phyloP scores from a whole-genome alignment of 2,888 invertebrate genomes.

The Amblyteles armatorius region DNA sequence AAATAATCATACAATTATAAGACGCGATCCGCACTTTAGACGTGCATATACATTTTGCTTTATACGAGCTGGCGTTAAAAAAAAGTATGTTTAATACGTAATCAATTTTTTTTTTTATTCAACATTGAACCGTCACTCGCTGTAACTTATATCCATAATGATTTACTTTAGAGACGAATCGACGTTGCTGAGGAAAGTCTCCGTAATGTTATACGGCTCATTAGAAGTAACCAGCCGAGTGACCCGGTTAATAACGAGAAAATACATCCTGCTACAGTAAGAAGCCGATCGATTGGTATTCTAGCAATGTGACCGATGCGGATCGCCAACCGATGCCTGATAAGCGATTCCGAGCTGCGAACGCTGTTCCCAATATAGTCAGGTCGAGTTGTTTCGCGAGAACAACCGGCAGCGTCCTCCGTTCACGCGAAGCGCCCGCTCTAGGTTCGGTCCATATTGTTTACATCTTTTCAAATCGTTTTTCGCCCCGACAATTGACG shows the following conservation, averaged over 20 bases:
- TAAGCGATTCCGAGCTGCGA: conserved; percentile 76
- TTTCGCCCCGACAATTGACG: background rate
- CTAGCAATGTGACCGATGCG: conserved; percentile 72
- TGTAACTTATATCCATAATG: background rate
- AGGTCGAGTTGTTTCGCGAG: conserved; percentile 68
- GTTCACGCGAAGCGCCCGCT: background rate
- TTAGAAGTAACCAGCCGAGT: conserved; percentile 75
- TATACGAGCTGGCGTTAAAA: background rate
- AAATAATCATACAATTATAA: too few relatives aligned
- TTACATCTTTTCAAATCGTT: background rate
- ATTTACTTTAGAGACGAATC: background rate
- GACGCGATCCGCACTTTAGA: background rate
- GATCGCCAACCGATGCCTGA: conserved; percentile 77
- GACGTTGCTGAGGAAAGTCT: conserved; percentile 11
- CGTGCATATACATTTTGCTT: background rate
- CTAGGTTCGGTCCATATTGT: background rate
- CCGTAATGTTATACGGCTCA: conserved; percentile 68
- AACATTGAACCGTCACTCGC: background rate
- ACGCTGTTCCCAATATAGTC: conserved; percentile 75
- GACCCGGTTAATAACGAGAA: conserved; percentile 80
- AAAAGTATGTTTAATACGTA: background rate
- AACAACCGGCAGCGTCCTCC: conserved; percentile 8
- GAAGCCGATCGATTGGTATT: conserved; percentile 79
- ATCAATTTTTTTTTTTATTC: background rate
- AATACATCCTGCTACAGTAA: conserved; percentile 76